These are phyloP conservation scores for Apodemia duryi DNA, from an alignment of 2,888 invertebrate genomes.

Conservation along the genomic window DNA sequence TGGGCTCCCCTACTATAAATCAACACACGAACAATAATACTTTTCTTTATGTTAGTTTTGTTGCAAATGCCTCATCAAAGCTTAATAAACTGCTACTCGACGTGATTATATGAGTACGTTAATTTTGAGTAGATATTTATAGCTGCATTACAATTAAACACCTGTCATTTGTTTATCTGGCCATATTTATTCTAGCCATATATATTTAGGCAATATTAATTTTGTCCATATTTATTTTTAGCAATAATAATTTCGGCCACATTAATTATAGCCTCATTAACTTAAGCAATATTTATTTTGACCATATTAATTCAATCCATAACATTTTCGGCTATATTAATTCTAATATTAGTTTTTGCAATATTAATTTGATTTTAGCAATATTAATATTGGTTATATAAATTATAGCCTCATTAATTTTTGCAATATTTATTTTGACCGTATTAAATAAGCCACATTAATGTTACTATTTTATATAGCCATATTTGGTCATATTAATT, in stretches of 20 bases:
- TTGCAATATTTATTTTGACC: background rate
- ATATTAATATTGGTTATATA: background rate
- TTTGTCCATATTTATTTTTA: background rate
- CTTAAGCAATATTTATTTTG: background rate
- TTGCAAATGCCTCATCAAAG: background rate
- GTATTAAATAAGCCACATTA: constrained; percentile 17
- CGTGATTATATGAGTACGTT: background rate
- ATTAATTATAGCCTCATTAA: background rate
- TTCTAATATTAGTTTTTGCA: no score
- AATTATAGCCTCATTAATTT: background rate
- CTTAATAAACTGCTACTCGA: background rate
- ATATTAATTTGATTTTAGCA: background rate
- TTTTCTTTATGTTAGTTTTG: no score
- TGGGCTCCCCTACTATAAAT: no score
- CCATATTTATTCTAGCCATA: no score
- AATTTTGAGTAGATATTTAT: background rate
- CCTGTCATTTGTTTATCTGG: no score
- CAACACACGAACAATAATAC: no score
- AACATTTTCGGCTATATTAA: no score
- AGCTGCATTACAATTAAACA: no score
- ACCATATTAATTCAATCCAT: constrained; percentile 19
- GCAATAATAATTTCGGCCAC: background rate
- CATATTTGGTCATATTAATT: background rate
- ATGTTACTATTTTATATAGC: background rate
- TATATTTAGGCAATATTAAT: no score